Evolutionary conservation across 2,113 vertebrate species (phyloP).

Genomic region (Catharus minimus): DNA sequence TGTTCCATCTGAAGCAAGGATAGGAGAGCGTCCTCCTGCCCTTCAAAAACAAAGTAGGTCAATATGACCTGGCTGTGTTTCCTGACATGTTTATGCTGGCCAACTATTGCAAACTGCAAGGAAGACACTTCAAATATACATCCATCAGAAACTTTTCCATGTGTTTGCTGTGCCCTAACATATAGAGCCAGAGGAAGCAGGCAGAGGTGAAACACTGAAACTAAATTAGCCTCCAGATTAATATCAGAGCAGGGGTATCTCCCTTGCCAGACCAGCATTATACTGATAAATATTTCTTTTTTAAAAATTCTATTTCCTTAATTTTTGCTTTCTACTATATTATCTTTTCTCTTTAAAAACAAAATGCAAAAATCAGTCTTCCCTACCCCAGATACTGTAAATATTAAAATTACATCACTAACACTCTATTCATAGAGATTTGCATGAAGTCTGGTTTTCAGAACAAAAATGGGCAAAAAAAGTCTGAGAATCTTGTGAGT

Average conservation of each 20-base stretch:
- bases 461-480: not conserved
- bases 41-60: not conserved
- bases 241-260: too few relatives aligned
- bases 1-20: not conserved
- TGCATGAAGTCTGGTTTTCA: not conserved
- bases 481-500: not conserved
- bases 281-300: not conserved
- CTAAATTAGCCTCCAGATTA: too few relatives aligned
- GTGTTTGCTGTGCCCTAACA: not conserved
- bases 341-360: not conserved
- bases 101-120: not conserved
- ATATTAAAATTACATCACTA: not conserved
- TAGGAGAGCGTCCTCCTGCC: not conserved
- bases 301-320: not conserved
- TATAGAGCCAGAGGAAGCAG: not conserved
- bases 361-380: not conserved
- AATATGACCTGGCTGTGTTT: not conserved
- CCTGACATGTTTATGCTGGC: not conserved
- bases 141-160: not conserved
- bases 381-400: not conserved
- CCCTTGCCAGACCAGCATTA: not conserved
- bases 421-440: not conserved
- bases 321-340: not conserved
- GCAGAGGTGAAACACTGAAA: not conserved
- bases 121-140: not conserved